Evolutionary conservation across 2,113 vertebrate species (phyloP).

Genomic region (Peromyscus californicus): DNA sequence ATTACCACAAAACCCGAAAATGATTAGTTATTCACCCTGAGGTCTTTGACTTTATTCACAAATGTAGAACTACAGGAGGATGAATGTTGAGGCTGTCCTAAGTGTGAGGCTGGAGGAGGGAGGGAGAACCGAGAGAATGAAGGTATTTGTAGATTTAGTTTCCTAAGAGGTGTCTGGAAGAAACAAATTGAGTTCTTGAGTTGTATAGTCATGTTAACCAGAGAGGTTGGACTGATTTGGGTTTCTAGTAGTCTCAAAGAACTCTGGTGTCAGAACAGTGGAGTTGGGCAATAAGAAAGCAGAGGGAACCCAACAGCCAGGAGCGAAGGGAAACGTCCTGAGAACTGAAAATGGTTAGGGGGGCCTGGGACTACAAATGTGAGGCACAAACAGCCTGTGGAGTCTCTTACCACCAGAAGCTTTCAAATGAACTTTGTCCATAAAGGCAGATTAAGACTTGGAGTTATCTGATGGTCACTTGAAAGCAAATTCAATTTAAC

Average conservation of each 20-base stretch:
- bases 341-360: neutral
- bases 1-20: neutral
- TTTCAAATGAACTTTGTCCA: conserved; percentile 16
- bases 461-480: neutral
- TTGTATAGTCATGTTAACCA: neutral
- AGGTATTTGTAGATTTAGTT: conserved; percentile 23
- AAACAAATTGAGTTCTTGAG: conserved; percentile 33
- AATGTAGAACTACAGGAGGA: neutral
- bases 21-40: neutral
- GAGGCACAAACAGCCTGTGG: neutral
- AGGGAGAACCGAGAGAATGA: neutral
- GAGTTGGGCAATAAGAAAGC: neutral
- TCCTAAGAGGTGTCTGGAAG: conserved; percentile 10
- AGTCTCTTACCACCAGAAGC: neutral
- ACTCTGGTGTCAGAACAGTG: neutral
- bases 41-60: neutral
- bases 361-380: neutral
- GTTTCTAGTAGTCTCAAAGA: neutral
- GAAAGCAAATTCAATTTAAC: conserved; percentile 49
- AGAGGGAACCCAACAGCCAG: neutral
- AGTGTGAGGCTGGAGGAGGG: neutral
- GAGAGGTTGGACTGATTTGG: neutral
- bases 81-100: neutral
- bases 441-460: conserved; percentile 4
- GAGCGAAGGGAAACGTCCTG: neutral